Conservation (phyloP, 2,113 vertebrate species). For the Notarius lentiginosus region DNA sequence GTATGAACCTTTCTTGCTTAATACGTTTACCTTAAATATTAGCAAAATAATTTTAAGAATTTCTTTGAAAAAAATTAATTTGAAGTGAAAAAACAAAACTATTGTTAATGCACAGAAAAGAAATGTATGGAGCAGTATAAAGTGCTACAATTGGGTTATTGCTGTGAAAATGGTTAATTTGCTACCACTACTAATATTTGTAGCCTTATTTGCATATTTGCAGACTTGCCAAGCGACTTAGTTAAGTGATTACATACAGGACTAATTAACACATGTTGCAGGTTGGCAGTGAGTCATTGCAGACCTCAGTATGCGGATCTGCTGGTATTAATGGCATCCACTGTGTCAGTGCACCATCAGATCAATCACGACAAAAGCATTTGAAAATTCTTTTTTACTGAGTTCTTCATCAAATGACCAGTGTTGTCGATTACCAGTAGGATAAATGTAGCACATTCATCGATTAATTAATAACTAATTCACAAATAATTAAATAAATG, state of each 20-base stretch:
- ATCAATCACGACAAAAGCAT: not conserved
- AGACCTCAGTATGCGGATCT: not conserved
- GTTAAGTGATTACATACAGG: constrained; percentile 16
- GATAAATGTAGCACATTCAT: not conserved
- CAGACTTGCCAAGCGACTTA: constrained; percentile 21
- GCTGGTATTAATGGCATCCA: not conserved
- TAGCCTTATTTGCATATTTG: constrained; percentile 26
- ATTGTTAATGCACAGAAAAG: not conserved
- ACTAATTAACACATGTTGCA: constrained; percentile 24
- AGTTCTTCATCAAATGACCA: not conserved
- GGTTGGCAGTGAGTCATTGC: not conserved
- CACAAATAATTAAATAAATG: not conserved
- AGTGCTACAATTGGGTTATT: not conserved
- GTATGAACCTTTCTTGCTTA: not conserved
- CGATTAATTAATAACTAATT: not conserved
- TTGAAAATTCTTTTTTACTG: not conserved
- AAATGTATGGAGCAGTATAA: not conserved
- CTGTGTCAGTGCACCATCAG: not conserved
- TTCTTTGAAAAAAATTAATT: not conserved
- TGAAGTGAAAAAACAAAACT: not conserved
- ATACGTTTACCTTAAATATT: not conserved
- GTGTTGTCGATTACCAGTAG: not conserved
- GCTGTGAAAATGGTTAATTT: constrained; percentile 14
- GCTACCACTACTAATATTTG: constrained; percentile 18
- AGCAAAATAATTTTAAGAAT: not conserved